These are phyloP conservation scores for Zoanthus gigantus DNA, from an alignment of 92 coral and sea anemone species.

Conservation along the genomic window DNA sequence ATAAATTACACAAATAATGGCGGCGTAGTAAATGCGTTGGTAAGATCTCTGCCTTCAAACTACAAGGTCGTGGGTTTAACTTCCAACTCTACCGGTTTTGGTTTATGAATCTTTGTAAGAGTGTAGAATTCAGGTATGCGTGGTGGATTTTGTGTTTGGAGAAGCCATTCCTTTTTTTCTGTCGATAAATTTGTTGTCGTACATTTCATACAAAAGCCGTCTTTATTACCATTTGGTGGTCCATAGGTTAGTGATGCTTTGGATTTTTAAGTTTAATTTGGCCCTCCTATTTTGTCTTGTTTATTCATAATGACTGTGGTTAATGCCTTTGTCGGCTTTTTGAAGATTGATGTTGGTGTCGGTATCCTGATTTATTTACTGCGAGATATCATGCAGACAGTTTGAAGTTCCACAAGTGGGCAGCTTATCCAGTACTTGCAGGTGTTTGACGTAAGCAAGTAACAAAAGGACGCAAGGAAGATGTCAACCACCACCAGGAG, in stretches of 20 bases:
- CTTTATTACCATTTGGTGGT: constrained; percentile 32
- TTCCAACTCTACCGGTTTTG: constrained; percentile 56
- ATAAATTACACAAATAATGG: too few relatives aligned
- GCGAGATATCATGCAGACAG: too few relatives aligned
- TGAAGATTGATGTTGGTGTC: constrained; percentile 6
- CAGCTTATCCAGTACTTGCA: too few relatives aligned
- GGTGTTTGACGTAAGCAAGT: too few relatives aligned
- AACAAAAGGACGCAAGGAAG: too few relatives aligned
- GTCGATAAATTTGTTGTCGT: constrained; percentile 49
- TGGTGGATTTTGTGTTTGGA: constrained; percentile 60
- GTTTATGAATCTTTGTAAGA: constrained; percentile 69
- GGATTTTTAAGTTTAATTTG: constrained; percentile 11
- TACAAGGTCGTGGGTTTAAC: constrained; percentile 35
- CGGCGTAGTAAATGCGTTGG: not conserved
- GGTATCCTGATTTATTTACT: too few relatives aligned
- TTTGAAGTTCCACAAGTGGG: too few relatives aligned
- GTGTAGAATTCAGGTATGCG: constrained; percentile 69
- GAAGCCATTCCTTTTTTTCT: constrained; percentile 58
- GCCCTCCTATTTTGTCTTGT: constrained; percentile 55
- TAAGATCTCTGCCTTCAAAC: constrained; percentile 1
- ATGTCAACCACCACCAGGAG: too few relatives aligned
- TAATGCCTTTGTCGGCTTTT: constrained; percentile 54
- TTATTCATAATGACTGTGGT: constrained; percentile 57
- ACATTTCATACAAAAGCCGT: constrained; percentile 22
- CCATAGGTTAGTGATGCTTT: constrained; percentile 52